phyloP scores from a whole-genome alignment of 2,797 vertebrate genomes.

The Enteromius trimaculatus region DNA sequence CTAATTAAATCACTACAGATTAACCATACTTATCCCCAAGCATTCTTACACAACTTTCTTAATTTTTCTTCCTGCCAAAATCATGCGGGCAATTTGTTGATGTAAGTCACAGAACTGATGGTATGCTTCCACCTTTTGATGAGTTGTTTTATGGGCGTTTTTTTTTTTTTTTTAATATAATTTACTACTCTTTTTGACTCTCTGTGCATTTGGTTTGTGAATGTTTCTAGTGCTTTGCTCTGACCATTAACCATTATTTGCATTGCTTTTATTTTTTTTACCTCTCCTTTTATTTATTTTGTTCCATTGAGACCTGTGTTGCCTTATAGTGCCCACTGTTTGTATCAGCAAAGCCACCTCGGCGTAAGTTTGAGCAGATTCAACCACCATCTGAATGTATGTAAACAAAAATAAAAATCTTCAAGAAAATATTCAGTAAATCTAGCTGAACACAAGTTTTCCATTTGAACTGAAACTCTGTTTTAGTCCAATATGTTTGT shows the following conservation, averaged over 20 bases:
- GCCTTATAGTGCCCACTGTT: slow-evolving; percentile 78
- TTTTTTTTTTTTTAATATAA: slow-evolving; percentile 75
- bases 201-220: slow-evolving; percentile 83
- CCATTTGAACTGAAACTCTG: background rate
- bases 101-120: slow-evolving; percentile 98
- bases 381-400: slow-evolving; percentile 76
- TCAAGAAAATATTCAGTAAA: background rate
- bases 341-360: slow-evolving; percentile 75
- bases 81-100: slow-evolving; percentile 99
- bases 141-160: slow-evolving; percentile 78
- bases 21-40: slow-evolving; percentile 93
- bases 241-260: slow-evolving; percentile 71
- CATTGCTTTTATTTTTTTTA: slow-evolving; percentile 71
- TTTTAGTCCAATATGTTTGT: background rate
- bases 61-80: slow-evolving; percentile 98
- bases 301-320: slow-evolving; percentile 76
- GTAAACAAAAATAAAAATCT: background rate
- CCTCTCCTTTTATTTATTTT: slow-evolving; percentile 60
- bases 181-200: slow-evolving; percentile 79
- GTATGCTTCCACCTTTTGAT: slow-evolving; percentile 88
- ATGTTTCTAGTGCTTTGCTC: slow-evolving; percentile 79
- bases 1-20: slow-evolving; percentile 76
- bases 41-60: slow-evolving; percentile 99
- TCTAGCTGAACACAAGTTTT: background rate
- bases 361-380: slow-evolving; percentile 76